Percentiles rank a stretch among this genome's conserved stretches.
These are phyloP conservation scores for Otus scops DNA, from an alignment of 2,797 vertebrate genomes.

Conservation along the genomic window DNA sequence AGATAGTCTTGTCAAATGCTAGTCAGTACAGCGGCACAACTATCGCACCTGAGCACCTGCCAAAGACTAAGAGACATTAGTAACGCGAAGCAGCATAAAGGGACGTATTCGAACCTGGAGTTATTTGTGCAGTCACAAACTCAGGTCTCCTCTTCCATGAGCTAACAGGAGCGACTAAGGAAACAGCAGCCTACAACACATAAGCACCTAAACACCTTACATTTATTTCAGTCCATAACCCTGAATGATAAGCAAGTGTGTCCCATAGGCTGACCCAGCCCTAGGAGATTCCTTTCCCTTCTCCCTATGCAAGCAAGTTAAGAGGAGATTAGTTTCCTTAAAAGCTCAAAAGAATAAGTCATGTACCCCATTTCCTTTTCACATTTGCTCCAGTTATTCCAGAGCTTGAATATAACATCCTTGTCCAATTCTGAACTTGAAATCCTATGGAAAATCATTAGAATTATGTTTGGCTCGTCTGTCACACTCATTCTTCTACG, in stretches of 20 bases:
- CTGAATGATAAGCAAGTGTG: neutral
- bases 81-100: neutral
- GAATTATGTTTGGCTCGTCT: neutral
- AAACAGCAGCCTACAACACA: neutral
- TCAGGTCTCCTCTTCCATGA: neutral
- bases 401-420: neutral
- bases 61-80: neutral
- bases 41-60: neutral
- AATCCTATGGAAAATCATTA: neutral
- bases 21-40: neutral
- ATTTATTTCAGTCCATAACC: neutral
- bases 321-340: neutral
- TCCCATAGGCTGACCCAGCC: neutral
- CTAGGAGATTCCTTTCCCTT: neutral
- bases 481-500: neutral
- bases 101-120: neutral
- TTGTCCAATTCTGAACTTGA: neutral
- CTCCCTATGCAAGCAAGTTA: neutral
- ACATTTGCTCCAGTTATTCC: neutral
- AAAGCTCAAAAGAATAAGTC: neutral
- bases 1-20: neutral
- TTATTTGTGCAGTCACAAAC: neutral
- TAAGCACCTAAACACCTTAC: neutral
- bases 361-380: neutral
- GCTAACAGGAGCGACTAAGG: neutral